Conservation (phyloP, 2,888 invertebrate species). For the Coleophora deauratella region DNA sequence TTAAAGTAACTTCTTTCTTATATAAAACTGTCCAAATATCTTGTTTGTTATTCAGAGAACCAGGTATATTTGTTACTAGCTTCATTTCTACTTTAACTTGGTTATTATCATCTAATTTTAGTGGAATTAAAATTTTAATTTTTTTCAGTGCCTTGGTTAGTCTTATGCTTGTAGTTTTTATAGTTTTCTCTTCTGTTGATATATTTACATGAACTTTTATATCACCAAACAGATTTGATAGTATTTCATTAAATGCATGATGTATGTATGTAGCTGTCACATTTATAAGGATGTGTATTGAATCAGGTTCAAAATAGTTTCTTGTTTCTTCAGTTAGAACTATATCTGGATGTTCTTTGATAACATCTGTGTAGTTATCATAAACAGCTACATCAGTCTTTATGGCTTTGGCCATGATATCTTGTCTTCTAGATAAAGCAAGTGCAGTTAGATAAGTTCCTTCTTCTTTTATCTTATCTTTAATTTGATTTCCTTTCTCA, state of each 20-base stretch:
- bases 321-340: slow-evolving; percentile 34
- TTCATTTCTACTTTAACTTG: slow-evolving; percentile 34
- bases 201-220: slow-evolving; percentile 43
- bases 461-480: slow-evolving; percentile 35
- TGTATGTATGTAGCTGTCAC: slow-evolving; percentile 27
- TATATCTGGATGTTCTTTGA: slow-evolving; percentile 26
- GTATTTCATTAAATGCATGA: slow-evolving; percentile 29
- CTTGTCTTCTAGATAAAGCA: slow-evolving; percentile 46
- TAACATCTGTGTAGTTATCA: slow-evolving; percentile 43
- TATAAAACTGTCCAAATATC: slow-evolving; percentile 42
- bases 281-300: slow-evolving; percentile 35
- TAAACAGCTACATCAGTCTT: slow-evolving; percentile 29
- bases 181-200: slow-evolving; percentile 22
- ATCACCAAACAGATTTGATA: slow-evolving; percentile 31
- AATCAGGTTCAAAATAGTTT: slow-evolving; percentile 36
- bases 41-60: slow-evolving; percentile 34
- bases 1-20: slow-evolving; percentile 29
- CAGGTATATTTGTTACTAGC: slow-evolving; percentile 42
- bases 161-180: slow-evolving; percentile 42
- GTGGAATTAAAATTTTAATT: slow-evolving; percentile 35
- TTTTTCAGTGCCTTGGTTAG: slow-evolving; percentile 32
- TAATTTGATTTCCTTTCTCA: slow-evolving; percentile 32
- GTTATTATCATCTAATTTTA: slow-evolving; percentile 21
- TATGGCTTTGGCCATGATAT: slow-evolving; percentile 42
- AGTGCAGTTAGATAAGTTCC: slow-evolving; percentile 41